Evolutionary conservation across 2,888 invertebrate genomes (phyloP).

Genomic region (Trichogramma dendrolimi): DNA sequence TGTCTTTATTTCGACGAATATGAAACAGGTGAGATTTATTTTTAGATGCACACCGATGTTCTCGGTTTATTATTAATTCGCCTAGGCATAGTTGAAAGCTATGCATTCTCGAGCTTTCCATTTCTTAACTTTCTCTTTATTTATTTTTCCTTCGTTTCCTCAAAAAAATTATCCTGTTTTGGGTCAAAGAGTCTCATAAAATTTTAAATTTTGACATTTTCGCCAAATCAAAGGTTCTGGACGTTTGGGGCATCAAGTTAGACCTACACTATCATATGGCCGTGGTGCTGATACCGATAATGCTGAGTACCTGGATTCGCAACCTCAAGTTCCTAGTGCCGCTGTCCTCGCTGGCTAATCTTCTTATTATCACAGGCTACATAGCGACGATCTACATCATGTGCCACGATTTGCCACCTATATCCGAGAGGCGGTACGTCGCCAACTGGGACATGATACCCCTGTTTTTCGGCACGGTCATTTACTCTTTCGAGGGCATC

Average conservation of each 20-base stretch:
- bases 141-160: not conserved
- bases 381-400: constrained; percentile 75
- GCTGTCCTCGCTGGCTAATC: constrained; percentile 73
- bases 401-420: constrained; percentile 65
- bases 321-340: constrained; percentile 74
- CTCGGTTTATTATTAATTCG: constrained; percentile 3
- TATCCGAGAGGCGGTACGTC: constrained; percentile 59
- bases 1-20: constrained; percentile 85
- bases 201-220: not conserved
- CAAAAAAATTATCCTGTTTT: not conserved
- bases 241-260: constrained; percentile 60
- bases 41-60: constrained; percentile 4
- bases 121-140: not conserved
- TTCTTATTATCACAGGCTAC: constrained; percentile 71
- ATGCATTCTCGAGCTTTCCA: too few relatives aligned
- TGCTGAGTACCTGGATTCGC: constrained; percentile 71
- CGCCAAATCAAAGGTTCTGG: constrained; percentile 60
- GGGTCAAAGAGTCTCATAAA: not conserved
- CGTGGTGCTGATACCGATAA: constrained; percentile 67
- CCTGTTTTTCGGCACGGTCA: constrained; percentile 90
- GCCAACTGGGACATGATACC: constrained; percentile 67
- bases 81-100: not conserved
- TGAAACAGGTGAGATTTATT: constrained; percentile 63
- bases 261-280: constrained; percentile 72
- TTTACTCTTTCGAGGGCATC: constrained; percentile 97